phyloP scores from a whole-genome alignment of 2,113 vertebrate species.

The Oreochromis spilurus region DNA sequence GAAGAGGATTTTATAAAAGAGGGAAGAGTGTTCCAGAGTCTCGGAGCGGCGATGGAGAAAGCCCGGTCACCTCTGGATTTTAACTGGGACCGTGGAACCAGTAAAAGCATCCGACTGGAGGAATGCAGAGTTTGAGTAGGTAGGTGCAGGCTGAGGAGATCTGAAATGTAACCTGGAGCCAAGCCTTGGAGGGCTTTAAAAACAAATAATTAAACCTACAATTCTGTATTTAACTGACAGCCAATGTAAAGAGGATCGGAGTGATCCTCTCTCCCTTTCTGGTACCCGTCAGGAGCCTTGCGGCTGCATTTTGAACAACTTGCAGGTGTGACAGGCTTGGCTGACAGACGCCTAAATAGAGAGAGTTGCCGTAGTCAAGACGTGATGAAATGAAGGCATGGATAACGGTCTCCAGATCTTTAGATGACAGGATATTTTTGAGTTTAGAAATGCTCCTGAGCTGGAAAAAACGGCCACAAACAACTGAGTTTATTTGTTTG shows the following conservation, averaged over 20 bases:
- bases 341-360: not conserved
- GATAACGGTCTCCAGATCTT: not conserved
- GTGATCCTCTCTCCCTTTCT: not conserved
- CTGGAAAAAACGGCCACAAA: not conserved
- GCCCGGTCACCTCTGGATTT: not conserved
- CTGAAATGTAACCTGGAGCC: not conserved
- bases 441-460: not conserved
- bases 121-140: fast-evolving
- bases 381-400: not conserved
- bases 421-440: not conserved
- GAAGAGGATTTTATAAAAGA: not conserved
- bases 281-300: not conserved
- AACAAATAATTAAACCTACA: not conserved
- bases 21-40: not conserved
- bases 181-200: not conserved
- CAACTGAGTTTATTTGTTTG: not conserved
- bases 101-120: not conserved
- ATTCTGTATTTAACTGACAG: not conserved
- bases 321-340: not conserved
- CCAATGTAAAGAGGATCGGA: not conserved
- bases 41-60: not conserved
- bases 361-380: not conserved
- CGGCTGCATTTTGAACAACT: not conserved
- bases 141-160: not conserved
- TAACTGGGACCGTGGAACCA: not conserved